Percentiles rank a stretch among this genome's conserved stretches.
phyloP scores from a whole-genome alignment of 2,113 vertebrate genomes.

The Tachycineta bicolor region DNA sequence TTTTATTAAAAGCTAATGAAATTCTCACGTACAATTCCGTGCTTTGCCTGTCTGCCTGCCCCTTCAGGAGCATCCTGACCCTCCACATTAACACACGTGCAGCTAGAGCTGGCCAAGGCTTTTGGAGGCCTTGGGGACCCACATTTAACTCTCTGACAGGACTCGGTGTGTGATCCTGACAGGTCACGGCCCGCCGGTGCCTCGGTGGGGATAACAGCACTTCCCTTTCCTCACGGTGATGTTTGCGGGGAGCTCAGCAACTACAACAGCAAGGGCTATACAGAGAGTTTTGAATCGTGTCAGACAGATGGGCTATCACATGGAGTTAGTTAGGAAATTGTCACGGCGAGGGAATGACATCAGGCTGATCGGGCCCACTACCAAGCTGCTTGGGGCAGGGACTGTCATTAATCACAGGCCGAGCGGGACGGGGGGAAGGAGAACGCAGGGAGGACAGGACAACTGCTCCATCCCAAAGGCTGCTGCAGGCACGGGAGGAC shows the following conservation, averaged over 20 bases:
- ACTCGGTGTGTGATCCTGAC: not conserved
- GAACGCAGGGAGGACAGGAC: rapidly evolving
- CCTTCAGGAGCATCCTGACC: not conserved
- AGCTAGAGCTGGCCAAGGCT: not conserved
- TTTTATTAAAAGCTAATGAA: conserved; percentile 30
- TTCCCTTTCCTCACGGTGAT: conserved; percentile 30
- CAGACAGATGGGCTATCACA: conserved; percentile 57
- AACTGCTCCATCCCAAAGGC: not conserved
- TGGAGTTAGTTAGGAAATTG: conserved; percentile 54
- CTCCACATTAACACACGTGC: not conserved
- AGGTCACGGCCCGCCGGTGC: not conserved
- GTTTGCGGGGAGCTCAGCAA: not conserved
- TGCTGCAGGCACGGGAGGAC: not conserved
- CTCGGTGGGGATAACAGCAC: not conserved
- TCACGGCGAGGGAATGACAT: conserved; percentile 54
- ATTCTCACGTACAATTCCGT: not conserved
- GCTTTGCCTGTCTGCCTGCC: not conserved
- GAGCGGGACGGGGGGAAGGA: not conserved
- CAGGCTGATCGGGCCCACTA: conserved; percentile 51
- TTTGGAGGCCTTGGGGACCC: not conserved
- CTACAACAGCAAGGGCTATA: conserved; percentile 9
- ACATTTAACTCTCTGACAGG: not conserved
- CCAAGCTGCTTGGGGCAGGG: conserved; percentile 54
- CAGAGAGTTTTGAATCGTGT: conserved; percentile 48
- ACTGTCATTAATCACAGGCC: conserved; percentile 39